phyloP scores from a whole-genome alignment of 2,888 invertebrate genomes.

The Ceratothoa steindachneri region DNA sequence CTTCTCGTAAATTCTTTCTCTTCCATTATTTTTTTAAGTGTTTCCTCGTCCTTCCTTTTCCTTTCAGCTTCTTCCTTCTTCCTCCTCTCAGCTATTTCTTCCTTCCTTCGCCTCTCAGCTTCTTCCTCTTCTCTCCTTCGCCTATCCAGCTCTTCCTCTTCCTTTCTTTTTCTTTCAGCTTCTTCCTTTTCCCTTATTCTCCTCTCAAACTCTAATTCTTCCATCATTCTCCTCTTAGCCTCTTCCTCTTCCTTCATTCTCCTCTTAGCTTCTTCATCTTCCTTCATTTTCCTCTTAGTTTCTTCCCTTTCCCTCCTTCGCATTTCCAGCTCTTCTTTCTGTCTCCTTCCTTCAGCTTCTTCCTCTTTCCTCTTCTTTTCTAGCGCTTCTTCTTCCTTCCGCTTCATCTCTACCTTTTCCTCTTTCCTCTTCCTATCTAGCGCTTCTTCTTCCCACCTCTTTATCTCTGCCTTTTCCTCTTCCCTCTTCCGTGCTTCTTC shows the following conservation, averaged over 20 bases:
- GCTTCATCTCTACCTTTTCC: neutral
- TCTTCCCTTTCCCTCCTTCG: slow-evolving; percentile 3
- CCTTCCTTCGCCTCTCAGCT: neutral
- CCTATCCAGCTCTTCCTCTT: slow-evolving; percentile 1
- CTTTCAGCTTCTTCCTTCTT: neutral
- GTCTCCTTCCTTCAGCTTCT: slow-evolving; percentile 6
- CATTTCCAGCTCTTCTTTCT: slow-evolving; percentile 14
- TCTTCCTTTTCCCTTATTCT: neutral
- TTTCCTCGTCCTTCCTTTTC: neutral
- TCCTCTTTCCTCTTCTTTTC: slow-evolving; percentile 9
- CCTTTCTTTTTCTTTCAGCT: neutral
- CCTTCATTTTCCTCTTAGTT: neutral
- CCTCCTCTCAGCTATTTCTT: neutral
- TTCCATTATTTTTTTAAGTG: neutral
- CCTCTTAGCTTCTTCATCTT: slow-evolving; percentile 13
- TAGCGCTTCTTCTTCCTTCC: slow-evolving; percentile 2
- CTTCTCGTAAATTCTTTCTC: neutral
- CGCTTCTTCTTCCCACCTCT: slow-evolving; percentile 2
- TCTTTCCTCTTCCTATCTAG: neutral
- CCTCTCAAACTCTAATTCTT: neutral
- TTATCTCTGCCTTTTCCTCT: slow-evolving; percentile 9
- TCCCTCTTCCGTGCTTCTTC: neutral
- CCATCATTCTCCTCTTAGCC: neutral
- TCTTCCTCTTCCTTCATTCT: slow-evolving; percentile 11
- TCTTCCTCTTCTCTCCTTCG: neutral